Base-by-base conservation (phyloP, 1,140 invertebrate genomes). In the Hycleus phaleratus region DNA sequence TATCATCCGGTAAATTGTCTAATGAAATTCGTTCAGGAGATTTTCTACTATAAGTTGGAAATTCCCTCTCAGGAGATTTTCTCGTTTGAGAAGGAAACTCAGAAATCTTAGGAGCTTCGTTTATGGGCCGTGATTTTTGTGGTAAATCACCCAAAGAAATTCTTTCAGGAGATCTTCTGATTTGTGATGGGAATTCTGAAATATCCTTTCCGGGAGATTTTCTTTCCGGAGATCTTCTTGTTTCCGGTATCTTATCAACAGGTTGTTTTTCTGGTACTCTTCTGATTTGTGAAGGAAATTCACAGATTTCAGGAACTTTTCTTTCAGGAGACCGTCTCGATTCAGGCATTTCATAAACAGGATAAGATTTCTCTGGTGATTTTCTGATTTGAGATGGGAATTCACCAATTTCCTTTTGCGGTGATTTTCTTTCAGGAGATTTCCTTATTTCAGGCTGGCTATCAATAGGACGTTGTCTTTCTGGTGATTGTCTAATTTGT, bases 351-450 rank as follows among this genome's bases (percentile, higher is more conserved):
- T 42, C 10, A 32, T 32, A 32, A 7, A 7, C 5, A 3, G 11
- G 4, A n/a, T 58, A 50, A 47, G 61, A 26, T 49, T 50, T 59
- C 51, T 62, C 52, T 24, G 61, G 49, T 38, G 63, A 44, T 42
- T 32, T 45, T 24, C 44, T 52, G n/a, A 55, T 57, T 49, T 59
- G 60, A 1, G 50, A 46, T 11, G 47, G 53, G 45, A 46, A 60
- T 40, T 60, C 60, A 40, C 26, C 10, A 3, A 45, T 18, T 52
- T 38, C 42, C 26, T 32, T 32, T 7, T 32, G 32, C 0, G 40
- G 12, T 7, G 8, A 11, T 9, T 46, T 26, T 26, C 39, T 46
- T 55, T 45, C 26, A 26, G 55, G 59, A 58, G 32, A 32, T 32
- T 7, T 4, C 4, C 32, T 4, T 3, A 7, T 5, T 32, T 32